phyloP scores from a whole-genome alignment of 1,140 invertebrate genomes.

The Macrostomum lignano region DNA sequence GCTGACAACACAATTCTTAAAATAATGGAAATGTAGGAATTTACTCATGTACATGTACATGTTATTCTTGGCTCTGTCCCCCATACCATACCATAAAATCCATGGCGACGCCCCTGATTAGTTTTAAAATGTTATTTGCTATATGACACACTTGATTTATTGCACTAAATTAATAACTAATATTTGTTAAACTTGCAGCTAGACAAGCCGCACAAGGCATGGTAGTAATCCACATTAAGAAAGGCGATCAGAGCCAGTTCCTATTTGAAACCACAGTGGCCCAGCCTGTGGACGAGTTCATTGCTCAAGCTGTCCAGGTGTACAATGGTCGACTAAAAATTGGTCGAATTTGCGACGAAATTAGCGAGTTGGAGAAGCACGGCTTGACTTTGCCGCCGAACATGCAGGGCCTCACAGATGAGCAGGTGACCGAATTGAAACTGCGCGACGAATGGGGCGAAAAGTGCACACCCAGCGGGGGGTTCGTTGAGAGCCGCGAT shows the following conservation, averaged over 20 bases:
- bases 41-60: no score
- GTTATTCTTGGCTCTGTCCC: no score
- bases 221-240: slow-evolving; percentile 53
- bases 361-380: slow-evolving; percentile 53
- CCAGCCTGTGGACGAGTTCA: slow-evolving; percentile 38
- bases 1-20: no score
- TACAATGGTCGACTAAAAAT: slow-evolving; percentile 68
- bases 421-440: slow-evolving; percentile 60
- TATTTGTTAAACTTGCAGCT: background rate
- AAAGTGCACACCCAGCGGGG: slow-evolving; percentile 49
- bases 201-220: no score
- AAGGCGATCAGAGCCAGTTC: slow-evolving; percentile 55
- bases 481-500: slow-evolving; percentile 35
- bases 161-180: background rate
- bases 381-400: slow-evolving; percentile 54
- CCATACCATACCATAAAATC: no score
- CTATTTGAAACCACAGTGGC: slow-evolving; percentile 45
- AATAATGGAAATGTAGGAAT: no score
- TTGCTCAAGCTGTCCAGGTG: slow-evolving; percentile 42
- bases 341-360: slow-evolving; percentile 49
- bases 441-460: slow-evolving; percentile 57
- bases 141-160: background rate
- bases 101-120: no score
- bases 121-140: no score
- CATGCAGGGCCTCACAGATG: slow-evolving; percentile 61